Percentiles rank a stretch among this genome's conserved stretches.
These are phyloP conservation scores for Chromobotia macracanthus DNA, from an alignment of 2,797 vertebrate genomes.

Conservation along the genomic window DNA sequence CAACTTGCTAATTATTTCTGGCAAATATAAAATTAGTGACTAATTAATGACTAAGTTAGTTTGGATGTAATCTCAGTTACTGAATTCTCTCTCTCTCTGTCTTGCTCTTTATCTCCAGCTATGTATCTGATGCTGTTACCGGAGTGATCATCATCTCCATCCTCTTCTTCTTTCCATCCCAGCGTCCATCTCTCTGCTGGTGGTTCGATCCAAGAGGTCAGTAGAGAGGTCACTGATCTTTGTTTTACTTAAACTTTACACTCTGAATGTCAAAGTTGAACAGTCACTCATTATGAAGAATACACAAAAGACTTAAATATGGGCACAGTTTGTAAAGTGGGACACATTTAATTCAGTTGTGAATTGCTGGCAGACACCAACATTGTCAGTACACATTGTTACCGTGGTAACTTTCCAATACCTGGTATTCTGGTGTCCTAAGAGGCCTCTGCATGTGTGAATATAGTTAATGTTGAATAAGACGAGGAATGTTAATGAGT, in stretches of 20 bases:
- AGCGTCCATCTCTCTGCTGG: slow-evolving; percentile 91
- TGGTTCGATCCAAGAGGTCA: slow-evolving; percentile 92
- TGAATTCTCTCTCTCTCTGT: neutral
- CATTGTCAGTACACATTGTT: neutral
- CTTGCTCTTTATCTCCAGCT: slow-evolving; percentile 73
- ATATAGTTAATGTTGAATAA: slow-evolving; percentile 57
- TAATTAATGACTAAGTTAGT: neutral
- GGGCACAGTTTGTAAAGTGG: neutral
- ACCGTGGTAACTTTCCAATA: neutral
- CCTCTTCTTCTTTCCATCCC: slow-evolving; percentile 95
- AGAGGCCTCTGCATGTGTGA: neutral
- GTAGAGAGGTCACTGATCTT: slow-evolving; percentile 46
- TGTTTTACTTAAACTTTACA: neutral
- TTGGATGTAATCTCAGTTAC: neutral
- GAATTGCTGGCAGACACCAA: neutral
- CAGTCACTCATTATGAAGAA: no score
- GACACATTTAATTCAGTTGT: neutral
- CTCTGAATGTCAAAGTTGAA: no score
- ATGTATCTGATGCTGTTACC: slow-evolving; percentile 91
- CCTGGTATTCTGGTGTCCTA: neutral
- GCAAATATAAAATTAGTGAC: neutral
- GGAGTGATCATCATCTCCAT: slow-evolving; percentile 89
- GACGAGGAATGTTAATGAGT: slow-evolving; percentile 78
- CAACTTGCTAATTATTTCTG: neutral
- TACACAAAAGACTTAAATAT: neutral